phyloP scores from a whole-genome alignment of 2,888 invertebrate species.

The Leptinotarsa rubiginosa region DNA sequence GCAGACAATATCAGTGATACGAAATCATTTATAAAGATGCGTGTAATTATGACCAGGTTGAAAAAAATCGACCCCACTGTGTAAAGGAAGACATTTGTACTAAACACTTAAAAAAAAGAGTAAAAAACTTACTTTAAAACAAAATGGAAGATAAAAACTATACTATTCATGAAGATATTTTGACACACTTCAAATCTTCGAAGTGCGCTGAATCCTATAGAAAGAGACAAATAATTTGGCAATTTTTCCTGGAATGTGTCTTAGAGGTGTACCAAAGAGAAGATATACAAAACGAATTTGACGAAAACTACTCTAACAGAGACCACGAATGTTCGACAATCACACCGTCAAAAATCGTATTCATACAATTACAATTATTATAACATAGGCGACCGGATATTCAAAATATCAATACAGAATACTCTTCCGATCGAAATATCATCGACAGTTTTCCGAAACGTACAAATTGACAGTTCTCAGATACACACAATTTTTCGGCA shows the following conservation, averaged over 20 bases:
- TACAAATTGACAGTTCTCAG: constrained; percentile 26
- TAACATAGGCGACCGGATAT: not conserved
- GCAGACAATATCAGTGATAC: too few species aligned
- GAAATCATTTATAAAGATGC: too few species aligned
- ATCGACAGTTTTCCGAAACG: constrained; percentile 6
- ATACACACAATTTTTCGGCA: constrained; percentile 4
- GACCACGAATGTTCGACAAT: not conserved
- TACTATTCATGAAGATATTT: too few species aligned
- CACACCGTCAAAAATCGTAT: not conserved
- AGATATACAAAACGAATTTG: not conserved
- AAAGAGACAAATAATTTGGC: constrained; percentile 9
- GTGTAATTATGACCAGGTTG: not conserved
- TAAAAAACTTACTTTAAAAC: not conserved
- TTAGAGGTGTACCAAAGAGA: not conserved
- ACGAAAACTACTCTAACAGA: not conserved
- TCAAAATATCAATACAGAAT: constrained; percentile 19
- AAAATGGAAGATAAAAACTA: constrained; percentile 6
- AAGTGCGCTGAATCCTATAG: not conserved
- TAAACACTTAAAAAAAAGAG: not conserved
- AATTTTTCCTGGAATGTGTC: constrained; percentile 10
- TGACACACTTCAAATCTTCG: not conserved
- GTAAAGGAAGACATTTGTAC: not conserved
- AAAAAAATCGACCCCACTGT: not conserved
- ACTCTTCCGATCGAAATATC: constrained; percentile 10
- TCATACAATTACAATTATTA: constrained; percentile 10